A percentile compares a stretch with the other conserved stretches of the same genome.
These are phyloP conservation scores for Fulica atra DNA, from an alignment of 2,113 vertebrate species.

Conservation along the genomic window DNA sequence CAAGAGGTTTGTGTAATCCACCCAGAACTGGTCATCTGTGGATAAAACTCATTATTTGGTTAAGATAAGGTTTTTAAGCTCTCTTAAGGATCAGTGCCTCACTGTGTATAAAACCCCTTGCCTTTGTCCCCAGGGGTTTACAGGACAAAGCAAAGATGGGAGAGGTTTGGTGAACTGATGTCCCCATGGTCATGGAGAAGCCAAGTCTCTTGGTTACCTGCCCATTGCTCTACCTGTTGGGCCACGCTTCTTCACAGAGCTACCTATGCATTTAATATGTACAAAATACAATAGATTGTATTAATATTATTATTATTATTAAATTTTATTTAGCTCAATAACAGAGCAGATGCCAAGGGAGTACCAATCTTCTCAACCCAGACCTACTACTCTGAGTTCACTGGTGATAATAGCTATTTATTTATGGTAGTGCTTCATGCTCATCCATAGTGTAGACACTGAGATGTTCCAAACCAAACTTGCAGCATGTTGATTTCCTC, in stretches of 20 bases:
- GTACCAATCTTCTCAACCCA: neutral
- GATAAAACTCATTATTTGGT: neutral
- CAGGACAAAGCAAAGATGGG: neutral
- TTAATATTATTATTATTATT: no score
- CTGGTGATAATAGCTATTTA: neutral
- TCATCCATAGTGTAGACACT: neutral
- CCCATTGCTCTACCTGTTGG: neutral
- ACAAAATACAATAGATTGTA: neutral
- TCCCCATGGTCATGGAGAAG: fast-evolving
- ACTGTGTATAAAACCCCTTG: neutral
- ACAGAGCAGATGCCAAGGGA: neutral
- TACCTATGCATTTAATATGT: neutral
- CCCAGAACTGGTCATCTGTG: neutral
- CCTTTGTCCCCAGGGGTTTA: neutral
- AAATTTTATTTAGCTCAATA: no score
- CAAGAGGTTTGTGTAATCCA: neutral
- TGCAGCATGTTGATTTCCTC: neutral
- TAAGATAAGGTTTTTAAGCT: neutral
- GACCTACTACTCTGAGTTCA: neutral
- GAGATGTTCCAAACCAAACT: neutral
- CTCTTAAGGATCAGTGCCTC: neutral
- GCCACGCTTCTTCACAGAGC: neutral
- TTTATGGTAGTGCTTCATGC: neutral
- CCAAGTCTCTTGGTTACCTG: no score
- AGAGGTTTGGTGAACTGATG: neutral